Conservation (phyloP, 2,888 invertebrate genomes). For the Apomyelois bistriatella region DNA sequence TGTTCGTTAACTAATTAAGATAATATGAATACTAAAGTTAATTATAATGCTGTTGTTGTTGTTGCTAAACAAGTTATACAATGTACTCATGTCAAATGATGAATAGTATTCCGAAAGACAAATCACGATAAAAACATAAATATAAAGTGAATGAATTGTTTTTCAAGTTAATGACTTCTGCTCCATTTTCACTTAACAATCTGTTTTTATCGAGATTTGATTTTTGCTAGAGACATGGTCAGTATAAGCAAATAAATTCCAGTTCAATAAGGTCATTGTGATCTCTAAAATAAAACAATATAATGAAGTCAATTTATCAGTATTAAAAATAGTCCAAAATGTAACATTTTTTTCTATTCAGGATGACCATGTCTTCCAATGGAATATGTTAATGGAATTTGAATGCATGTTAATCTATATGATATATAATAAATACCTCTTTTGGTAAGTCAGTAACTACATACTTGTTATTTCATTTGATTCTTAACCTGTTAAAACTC, state of each 20-base stretch:
- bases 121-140: conserved; percentile 36
- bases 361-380: conserved; percentile 60
- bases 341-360: conserved; percentile 19
- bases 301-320: neutral
- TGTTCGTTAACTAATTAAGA: conserved; percentile 54
- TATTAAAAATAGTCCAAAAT: neutral
- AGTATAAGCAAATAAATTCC: conserved; percentile 33
- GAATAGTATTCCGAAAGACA: conserved; percentile 39
- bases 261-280: neutral
- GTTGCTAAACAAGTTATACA: conserved; percentile 76
- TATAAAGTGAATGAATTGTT: conserved; percentile 23
- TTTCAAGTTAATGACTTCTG: neutral
- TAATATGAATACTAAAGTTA: conserved; percentile 59
- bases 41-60: conserved; percentile 78
- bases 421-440: conserved; percentile 74
- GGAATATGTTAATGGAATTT: conserved; percentile 75
- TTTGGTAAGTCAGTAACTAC: conserved; percentile 68
- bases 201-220: conserved; percentile 41
- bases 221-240: conserved; percentile 48
- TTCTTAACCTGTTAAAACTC: neutral
- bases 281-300: neutral
- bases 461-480: conserved; percentile 40
- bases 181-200: neutral
- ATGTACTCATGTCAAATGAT: conserved; percentile 58
- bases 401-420: conserved; percentile 78